These are phyloP conservation scores for Meriones psammophilus DNA, from an alignment of 2,797 vertebrate species.

Conservation along the genomic window DNA sequence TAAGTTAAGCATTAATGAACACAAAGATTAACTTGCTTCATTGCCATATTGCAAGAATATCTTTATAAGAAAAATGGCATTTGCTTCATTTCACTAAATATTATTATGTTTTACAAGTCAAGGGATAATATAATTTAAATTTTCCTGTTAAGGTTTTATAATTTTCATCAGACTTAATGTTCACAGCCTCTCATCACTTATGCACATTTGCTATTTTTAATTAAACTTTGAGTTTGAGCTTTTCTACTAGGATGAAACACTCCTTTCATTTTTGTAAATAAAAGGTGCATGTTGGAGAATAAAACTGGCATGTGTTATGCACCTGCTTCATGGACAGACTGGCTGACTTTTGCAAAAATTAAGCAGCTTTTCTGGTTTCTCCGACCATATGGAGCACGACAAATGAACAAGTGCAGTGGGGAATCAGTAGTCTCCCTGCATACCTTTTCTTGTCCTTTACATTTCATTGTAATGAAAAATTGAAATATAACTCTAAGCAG, in stretches of 20 bases:
- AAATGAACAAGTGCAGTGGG: not conserved
- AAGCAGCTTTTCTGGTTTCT: not conserved
- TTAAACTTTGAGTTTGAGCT: constrained; percentile 3
- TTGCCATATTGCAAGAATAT: not conserved
- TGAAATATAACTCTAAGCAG: constrained; percentile 54
- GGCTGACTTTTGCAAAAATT: not conserved
- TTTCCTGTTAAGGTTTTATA: constrained; percentile 55
- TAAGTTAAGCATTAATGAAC: constrained; percentile 61
- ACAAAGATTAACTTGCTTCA: constrained; percentile 39
- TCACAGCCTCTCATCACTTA: constrained; percentile 51
- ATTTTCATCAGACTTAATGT: constrained; percentile 46
- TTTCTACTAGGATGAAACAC: constrained; percentile 18
- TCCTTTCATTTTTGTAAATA: constrained; percentile 47
- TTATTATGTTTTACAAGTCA: constrained; percentile 66
- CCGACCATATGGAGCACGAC: not conserved
- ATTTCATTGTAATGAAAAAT: constrained; percentile 53
- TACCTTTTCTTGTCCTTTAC: not conserved
- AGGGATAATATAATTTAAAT: constrained; percentile 59
- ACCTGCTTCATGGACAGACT: not conserved
- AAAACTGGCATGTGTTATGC: not conserved
- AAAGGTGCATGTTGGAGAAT: not conserved
- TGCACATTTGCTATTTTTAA: constrained; percentile 40
- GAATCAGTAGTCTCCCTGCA: not conserved
- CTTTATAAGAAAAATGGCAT: constrained; percentile 47
- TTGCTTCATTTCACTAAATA: constrained; percentile 67